Conservation (phyloP, 2,113 vertebrate species). For the Syrrhaptes paradoxus region DNA sequence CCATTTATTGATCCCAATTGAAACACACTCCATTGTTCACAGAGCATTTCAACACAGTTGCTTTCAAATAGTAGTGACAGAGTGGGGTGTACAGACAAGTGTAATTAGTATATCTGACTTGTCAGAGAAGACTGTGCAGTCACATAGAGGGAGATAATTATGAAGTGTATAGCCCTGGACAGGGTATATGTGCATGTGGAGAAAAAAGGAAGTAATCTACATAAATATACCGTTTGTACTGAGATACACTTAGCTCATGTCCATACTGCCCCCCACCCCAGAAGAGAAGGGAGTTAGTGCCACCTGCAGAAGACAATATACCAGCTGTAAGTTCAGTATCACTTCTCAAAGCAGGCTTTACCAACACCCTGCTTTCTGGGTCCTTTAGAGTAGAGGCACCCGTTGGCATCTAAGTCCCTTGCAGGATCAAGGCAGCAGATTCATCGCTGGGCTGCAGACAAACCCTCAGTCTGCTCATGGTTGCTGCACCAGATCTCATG, state of each 20-base stretch:
- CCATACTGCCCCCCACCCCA: not conserved
- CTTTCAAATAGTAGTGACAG: not conserved
- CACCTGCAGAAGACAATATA: not conserved
- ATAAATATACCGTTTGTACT: not conserved
- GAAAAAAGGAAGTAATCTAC: not conserved
- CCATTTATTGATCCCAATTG: conserved; percentile 8
- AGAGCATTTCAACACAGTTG: not conserved
- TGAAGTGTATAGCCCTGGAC: not conserved
- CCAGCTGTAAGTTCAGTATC: not conserved
- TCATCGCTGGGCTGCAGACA: not conserved
- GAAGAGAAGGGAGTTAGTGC: too few relatives aligned
- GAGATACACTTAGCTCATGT: not conserved
- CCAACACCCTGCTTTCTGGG: not conserved
- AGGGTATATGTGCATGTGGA: too few relatives aligned
- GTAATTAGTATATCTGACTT: not conserved
- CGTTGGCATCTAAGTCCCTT: not conserved
- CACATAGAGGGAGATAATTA: not conserved
- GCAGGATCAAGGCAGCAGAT: not conserved
- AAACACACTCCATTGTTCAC: not conserved
- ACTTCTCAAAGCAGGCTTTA: not conserved
- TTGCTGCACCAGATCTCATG: rapidly evolving
- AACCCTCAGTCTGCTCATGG: not conserved
- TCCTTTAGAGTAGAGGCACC: not conserved
- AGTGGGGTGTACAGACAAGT: not conserved
- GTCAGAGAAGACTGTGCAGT: not conserved